A percentile compares a stretch with the other conserved stretches of the same genome.
These are phyloP conservation scores for Etheostoma nigrum DNA, from an alignment of 2,797 vertebrate genomes.

Conservation along the genomic window DNA sequence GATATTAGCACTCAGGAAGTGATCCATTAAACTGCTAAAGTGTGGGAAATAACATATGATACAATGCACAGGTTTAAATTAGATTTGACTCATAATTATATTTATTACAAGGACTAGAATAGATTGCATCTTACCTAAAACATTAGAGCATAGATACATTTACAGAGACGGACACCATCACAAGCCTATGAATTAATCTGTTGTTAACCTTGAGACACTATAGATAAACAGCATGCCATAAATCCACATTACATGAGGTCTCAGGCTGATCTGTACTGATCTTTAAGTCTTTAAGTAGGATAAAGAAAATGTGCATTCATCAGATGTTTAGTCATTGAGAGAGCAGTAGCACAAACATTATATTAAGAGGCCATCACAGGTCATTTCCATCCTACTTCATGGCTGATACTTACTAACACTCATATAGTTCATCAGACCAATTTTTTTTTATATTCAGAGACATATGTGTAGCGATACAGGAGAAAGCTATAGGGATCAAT, in stretches of 20 bases:
- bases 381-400: slow-evolving; percentile 35
- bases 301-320: slow-evolving; percentile 27
- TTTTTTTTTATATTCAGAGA: slow-evolving; percentile 24
- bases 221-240: slow-evolving; percentile 64
- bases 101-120: slow-evolving; percentile 64
- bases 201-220: slow-evolving; percentile 71
- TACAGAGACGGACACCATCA: slow-evolving; percentile 45
- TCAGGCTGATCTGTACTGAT: slow-evolving; percentile 19
- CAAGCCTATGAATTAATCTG: slow-evolving; percentile 62
- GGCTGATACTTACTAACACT: slow-evolving; percentile 13
- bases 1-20: slow-evolving; percentile 75
- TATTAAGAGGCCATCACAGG: slow-evolving; percentile 41
- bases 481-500: slow-evolving; percentile 19
- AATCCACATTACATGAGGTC: slow-evolving; percentile 38
- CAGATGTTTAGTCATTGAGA: slow-evolving; percentile 31
- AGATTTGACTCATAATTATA: slow-evolving; percentile 57
- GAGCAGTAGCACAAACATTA: slow-evolving; percentile 32
- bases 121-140: slow-evolving; percentile 63
- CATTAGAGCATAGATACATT: slow-evolving; percentile 55
- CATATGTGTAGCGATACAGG: slow-evolving; percentile 20
- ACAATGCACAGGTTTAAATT: slow-evolving; percentile 49
- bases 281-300: slow-evolving; percentile 9
- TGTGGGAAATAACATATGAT: slow-evolving; percentile 27
- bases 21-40: slow-evolving; percentile 39
- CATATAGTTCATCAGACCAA: slow-evolving; percentile 21